Conservation (phyloP, 2,888 invertebrate species). For the Branchipolynoe longqiensis region DNA sequence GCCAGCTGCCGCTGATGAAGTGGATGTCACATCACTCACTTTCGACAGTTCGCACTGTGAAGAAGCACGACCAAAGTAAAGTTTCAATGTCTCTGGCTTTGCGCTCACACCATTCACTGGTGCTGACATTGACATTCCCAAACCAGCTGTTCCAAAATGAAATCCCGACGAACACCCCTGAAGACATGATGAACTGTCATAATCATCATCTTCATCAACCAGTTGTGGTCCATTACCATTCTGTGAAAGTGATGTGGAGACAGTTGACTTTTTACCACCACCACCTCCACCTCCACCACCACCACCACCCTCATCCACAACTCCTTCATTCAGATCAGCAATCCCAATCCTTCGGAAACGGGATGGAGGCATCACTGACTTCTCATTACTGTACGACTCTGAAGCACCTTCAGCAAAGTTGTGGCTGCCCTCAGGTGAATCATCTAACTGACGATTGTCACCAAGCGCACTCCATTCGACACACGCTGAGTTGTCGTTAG, state of each 20-base stretch:
- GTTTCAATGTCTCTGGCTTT: background rate
- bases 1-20: background rate
- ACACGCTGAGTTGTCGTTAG: too few species aligned
- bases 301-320: background rate
- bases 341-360: too few species aligned
- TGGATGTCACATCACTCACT: background rate
- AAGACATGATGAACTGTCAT: background rate
- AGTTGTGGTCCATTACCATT: conserved; percentile 14
- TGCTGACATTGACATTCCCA: too few species aligned
- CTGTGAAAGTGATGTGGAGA: background rate
- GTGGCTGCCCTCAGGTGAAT: too few species aligned
- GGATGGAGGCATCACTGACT: too few species aligned
- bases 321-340: background rate
- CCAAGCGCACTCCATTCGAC: too few species aligned
- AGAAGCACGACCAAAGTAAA: conserved; percentile 5
- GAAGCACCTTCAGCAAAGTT: too few species aligned
- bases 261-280: background rate
- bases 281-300: background rate
- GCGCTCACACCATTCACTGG: background rate
- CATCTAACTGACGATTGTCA: too few species aligned
- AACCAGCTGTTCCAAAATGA: background rate
- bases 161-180: background rate
- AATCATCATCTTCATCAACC: background rate
- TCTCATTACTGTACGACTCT: too few species aligned
- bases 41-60: background rate